phyloP scores from a whole-genome alignment of 2,888 invertebrate species.

The Drosophila macrospina region DNA sequence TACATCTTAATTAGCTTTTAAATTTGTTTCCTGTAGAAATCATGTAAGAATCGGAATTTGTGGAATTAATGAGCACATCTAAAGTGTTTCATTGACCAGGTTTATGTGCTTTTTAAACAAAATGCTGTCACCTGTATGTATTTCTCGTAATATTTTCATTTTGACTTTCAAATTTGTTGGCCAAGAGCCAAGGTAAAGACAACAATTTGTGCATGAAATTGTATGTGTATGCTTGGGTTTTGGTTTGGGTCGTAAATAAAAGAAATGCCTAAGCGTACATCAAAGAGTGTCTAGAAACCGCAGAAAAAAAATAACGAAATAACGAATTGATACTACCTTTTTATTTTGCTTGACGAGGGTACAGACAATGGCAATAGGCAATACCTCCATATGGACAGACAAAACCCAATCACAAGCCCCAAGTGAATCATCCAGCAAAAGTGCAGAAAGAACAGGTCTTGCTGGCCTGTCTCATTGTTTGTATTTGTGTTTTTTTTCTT shows the following conservation, averaged over 20 bases:
- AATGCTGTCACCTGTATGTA: constrained; percentile 39
- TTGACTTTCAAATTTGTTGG: constrained; percentile 35
- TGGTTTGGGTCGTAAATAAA: constrained; percentile 24
- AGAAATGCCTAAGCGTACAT: constrained; percentile 35
- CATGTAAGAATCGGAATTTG: constrained; percentile 4
- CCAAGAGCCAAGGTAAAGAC: constrained; percentile 40
- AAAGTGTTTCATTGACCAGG: constrained; percentile 16
- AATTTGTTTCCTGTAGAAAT: constrained; percentile 35
- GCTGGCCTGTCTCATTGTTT: constrained; percentile 37
- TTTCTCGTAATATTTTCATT: constrained; percentile 33
- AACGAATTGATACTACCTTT: constrained; percentile 28
- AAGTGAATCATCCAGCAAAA: constrained; percentile 71
- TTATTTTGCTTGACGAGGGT: constrained; percentile 51
- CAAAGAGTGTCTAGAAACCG: constrained; percentile 42
- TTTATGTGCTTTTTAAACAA: constrained; percentile 11
- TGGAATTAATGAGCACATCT: constrained; percentile 14
- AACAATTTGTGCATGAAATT: constrained; percentile 31
- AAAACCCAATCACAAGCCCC: constrained; percentile 27
- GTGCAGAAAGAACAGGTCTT: constrained; percentile 73
- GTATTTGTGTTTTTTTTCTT: background rate
- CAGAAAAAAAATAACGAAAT: constrained; percentile 26
- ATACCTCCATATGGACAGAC: constrained; percentile 17
- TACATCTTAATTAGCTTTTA: constrained; percentile 50
- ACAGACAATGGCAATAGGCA: constrained; percentile 31
- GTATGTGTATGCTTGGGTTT: background rate